These are phyloP conservation scores for Anas platyrhynchos DNA, from an alignment of 2,113 vertebrate species.

Conservation along the genomic window DNA sequence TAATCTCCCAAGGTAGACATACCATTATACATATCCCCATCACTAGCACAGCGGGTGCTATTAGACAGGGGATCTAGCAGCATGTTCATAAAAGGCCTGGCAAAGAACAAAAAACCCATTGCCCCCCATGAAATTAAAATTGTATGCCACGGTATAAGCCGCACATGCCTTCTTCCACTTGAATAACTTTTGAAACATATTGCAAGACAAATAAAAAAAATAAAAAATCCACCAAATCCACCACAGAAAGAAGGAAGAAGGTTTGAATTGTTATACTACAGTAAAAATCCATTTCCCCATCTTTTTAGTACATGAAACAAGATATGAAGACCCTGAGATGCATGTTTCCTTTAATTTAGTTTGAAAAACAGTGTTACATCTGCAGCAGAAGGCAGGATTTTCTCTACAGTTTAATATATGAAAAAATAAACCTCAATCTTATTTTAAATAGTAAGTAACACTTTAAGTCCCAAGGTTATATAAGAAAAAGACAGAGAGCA, in stretches of 20 bases:
- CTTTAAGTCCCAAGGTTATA: not conserved
- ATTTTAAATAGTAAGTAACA: not conserved
- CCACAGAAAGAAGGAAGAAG: not conserved
- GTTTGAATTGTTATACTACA: not conserved
- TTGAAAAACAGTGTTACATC: not conserved
- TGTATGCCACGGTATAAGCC: not conserved
- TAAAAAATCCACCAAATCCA: not conserved
- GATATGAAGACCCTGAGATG: not conserved
- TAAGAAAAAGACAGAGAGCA: not conserved
- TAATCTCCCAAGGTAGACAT: slow-evolving; percentile 55
- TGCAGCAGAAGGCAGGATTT: not conserved
- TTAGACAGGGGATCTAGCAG: slow-evolving; percentile 45
- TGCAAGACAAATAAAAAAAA: not conserved
- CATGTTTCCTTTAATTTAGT: not conserved
- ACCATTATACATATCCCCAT: slow-evolving; percentile 35
- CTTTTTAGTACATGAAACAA: not conserved
- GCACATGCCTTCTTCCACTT: slow-evolving; percentile 38
- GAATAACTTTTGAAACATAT: slow-evolving; percentile 6
- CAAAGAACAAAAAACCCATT: slow-evolving; percentile 27
- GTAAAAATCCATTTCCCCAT: not conserved
- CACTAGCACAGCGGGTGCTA: slow-evolving; percentile 52
- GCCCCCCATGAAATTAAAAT: slow-evolving; percentile 58
- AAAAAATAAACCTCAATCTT: not conserved
- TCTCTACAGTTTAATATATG: not conserved
- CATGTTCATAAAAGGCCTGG: slow-evolving; percentile 53